phyloP scores from a whole-genome alignment of 2,888 invertebrate species.

The Calephelis perditalis region DNA sequence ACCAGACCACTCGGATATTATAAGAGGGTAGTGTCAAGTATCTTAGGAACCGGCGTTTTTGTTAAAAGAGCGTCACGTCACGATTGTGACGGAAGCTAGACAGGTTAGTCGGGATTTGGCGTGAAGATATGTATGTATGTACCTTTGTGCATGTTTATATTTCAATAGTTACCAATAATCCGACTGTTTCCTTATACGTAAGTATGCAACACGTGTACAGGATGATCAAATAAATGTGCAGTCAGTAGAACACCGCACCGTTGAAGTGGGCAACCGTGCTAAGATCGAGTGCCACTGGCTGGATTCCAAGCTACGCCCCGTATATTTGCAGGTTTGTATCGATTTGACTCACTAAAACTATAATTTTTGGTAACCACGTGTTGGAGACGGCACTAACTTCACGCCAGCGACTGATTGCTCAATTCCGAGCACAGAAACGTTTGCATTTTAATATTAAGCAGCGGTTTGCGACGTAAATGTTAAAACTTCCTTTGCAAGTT shows the following conservation, averaged over 20 bases:
- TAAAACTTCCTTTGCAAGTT: constrained; percentile 1
- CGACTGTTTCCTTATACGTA: neutral
- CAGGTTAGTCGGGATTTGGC: too few species aligned
- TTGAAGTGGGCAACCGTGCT: constrained; percentile 31
- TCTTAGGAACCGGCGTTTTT: too few species aligned
- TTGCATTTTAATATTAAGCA: constrained; percentile 9
- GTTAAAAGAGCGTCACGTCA: too few species aligned
- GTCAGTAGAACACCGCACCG: constrained; percentile 22
- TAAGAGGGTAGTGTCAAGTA: too few species aligned
- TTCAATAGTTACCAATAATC: neutral
- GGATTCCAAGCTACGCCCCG: constrained; percentile 50
- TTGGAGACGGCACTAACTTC: constrained; percentile 26
- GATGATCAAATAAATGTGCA: neutral
- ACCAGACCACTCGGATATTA: too few species aligned
- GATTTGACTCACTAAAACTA: constrained; percentile 62
- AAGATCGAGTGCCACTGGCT: constrained; percentile 59
- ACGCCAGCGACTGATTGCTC: neutral
- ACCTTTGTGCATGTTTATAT: too few species aligned
- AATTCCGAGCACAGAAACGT: neutral
- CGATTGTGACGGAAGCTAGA: too few species aligned
- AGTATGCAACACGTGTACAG: neutral
- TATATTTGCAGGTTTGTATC: constrained; percentile 56
- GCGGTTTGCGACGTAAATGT: constrained; percentile 4
- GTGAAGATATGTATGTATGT: too few species aligned
- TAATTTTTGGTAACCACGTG: constrained; percentile 31